Evolutionary conservation across 2,888 invertebrate species (phyloP).

Genomic region (Himalopsyche anomala): DNA sequence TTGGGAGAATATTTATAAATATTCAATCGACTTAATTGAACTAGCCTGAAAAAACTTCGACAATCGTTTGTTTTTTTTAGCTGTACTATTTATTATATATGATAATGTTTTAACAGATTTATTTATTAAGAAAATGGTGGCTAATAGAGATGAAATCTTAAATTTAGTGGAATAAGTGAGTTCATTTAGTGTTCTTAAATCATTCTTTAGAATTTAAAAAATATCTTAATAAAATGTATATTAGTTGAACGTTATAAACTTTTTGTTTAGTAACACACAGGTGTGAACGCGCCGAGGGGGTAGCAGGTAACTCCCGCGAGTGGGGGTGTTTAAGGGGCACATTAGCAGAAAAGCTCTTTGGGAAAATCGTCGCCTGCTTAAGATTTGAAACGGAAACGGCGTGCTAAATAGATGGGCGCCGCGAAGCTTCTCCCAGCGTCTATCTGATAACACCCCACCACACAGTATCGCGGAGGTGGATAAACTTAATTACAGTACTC

Average conservation of each 20-base stretch:
- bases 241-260: not conserved
- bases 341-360: slow-evolving; percentile 62
- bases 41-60: too few relatives aligned
- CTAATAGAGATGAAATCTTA: too few relatives aligned
- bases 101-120: too few relatives aligned
- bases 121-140: too few relatives aligned
- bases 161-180: too few relatives aligned
- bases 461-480: slow-evolving; percentile 44
- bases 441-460: slow-evolving; percentile 27
- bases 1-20: too few relatives aligned
- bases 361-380: slow-evolving; percentile 63
- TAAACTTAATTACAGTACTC: slow-evolving; percentile 50
- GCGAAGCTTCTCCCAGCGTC: slow-evolving; percentile 25
- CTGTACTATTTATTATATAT: too few relatives aligned
- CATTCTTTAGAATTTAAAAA: too few relatives aligned
- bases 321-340: slow-evolving; percentile 49
- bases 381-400: slow-evolving; percentile 61
- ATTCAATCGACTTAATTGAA: too few relatives aligned
- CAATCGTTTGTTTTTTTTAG: too few relatives aligned
- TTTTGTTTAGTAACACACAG: slow-evolving; percentile 5
- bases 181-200: too few relatives aligned
- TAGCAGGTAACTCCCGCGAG: slow-evolving; percentile 46
- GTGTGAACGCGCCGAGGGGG: not conserved
- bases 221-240: not conserved
- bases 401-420: slow-evolving; percentile 54